Evolutionary conservation across 1,140 invertebrate genomes (phyloP), one percentile per base, ranked within the genome.

Genomic region (Riptortus pedestris): DNA sequence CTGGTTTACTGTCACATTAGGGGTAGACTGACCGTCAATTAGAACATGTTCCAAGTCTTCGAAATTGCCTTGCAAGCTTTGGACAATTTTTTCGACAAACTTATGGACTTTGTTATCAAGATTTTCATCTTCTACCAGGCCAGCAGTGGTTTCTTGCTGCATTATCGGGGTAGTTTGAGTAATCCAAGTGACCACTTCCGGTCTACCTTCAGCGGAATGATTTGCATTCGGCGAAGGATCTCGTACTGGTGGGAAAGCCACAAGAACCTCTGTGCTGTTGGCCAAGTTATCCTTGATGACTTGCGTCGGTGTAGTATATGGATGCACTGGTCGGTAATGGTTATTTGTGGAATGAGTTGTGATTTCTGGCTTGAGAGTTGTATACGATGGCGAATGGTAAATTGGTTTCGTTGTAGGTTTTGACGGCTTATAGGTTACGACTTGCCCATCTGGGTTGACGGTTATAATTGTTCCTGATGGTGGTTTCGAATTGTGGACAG

Each of bases 161-260:
- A n/a, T n/a, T 3, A 29, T 31, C 16, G 31, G 31, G 1, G 58
- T 60, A 7, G 28, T 18, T 18, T 59, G 57, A 1, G 62, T 29
- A 5, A 27, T 22, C 66, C 66, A 64, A 20, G 47, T 24, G 2
- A 67, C 51, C 11, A 65, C 43, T 52, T 66, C 65, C 7, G 65
- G 61, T 28, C 27, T 47, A 11, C 69, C 68, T 78, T 79, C 57
- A 81, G 83, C 60, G 0, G 78, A 72, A 2, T 79, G 74, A 1
- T 80, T 75, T 24, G 80, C 74, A 63, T 89, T 90, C 0, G 88
- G 73, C 74, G 87, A 85, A 0, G 88, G 88, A 73, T 90, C 88
- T 60, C 87, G 79, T 1, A 89, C 88, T 0, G 88, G 88, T 28
- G 88, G 88, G 74, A 91, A 91, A 67, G 88, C 89, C 20, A 85